Evolutionary conservation across 2,888 invertebrate species (phyloP).

Genomic region (Trachelus troglodyta): DNA sequence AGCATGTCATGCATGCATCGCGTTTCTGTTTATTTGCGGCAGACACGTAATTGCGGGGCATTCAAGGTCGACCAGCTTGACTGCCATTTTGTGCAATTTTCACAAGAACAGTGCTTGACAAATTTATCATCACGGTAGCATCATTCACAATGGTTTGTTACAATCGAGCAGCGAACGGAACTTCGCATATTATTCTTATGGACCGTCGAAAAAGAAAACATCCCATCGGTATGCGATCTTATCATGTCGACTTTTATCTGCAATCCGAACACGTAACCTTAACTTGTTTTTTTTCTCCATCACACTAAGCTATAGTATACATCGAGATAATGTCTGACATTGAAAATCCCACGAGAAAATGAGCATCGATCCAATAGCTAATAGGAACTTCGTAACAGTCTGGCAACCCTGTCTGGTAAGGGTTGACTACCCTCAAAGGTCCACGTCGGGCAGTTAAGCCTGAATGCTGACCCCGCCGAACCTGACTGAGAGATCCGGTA

Average conservation of each 20-base stretch:
- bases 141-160: not conserved
- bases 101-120: slow-evolving; percentile 35
- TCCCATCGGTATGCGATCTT: not conserved
- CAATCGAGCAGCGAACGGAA: not conserved
- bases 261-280: not conserved
- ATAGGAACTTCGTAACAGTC: not conserved
- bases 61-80: slow-evolving; percentile 48
- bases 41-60: slow-evolving; percentile 48
- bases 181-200: not conserved
- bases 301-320: not conserved
- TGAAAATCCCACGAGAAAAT: not conserved
- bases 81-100: slow-evolving; percentile 52
- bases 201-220: not conserved
- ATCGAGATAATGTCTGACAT: not conserved
- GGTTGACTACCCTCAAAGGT: too few species aligned
- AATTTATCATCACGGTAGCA: slow-evolving; percentile 34
- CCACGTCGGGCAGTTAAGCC: too few species aligned
- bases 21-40: slow-evolving; percentile 44
- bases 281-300: not conserved
- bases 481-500: too few species aligned
- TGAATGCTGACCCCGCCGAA: too few species aligned
- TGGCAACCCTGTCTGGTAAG: not conserved
- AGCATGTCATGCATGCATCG: slow-evolving; percentile 39
- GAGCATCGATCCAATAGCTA: not conserved
- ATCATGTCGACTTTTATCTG: not conserved